A percentile compares a stretch with the other conserved stretches of the same genome.
Evolutionary conservation across 2,888 invertebrate genomes (phyloP).

Genomic region (Acronicta aceris): DNA sequence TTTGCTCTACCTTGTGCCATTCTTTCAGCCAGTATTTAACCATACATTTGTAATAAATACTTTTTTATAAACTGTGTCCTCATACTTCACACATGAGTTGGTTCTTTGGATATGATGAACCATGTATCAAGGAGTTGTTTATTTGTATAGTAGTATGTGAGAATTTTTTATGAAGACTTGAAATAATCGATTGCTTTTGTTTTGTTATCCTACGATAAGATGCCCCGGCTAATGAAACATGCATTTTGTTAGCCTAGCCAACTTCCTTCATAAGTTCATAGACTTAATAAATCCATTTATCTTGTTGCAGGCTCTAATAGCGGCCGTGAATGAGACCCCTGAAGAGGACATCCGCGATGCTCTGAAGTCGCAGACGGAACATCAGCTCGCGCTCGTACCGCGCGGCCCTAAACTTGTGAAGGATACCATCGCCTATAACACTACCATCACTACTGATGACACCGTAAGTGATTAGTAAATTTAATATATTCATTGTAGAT

Average conservation of each 20-base stretch:
- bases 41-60: no score
- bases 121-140: no score
- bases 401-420: conserved; percentile 92
- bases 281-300: conserved; percentile 21
- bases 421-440: conserved; percentile 93
- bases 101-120: no score
- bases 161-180: no score
- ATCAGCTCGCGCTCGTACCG: conserved; percentile 90
- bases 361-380: conserved; percentile 90
- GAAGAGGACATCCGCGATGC: conserved; percentile 92
- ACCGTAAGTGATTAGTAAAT: conserved; percentile 77
- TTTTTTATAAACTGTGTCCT: background rate
- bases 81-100: no score
- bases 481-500: background rate
- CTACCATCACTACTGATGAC: conserved; percentile 96
- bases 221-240: no score
- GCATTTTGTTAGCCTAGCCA: no score
- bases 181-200: no score
- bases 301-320: conserved; percentile 92
- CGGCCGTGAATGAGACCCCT: conserved; percentile 90
- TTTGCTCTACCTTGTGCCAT: no score
- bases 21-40: background rate
- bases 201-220: no score
- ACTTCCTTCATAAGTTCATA: no score
- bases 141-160: no score